These are phyloP conservation scores for Belgica antarctica DNA, from an alignment of 2,888 invertebrate genomes.

Conservation along the genomic window DNA sequence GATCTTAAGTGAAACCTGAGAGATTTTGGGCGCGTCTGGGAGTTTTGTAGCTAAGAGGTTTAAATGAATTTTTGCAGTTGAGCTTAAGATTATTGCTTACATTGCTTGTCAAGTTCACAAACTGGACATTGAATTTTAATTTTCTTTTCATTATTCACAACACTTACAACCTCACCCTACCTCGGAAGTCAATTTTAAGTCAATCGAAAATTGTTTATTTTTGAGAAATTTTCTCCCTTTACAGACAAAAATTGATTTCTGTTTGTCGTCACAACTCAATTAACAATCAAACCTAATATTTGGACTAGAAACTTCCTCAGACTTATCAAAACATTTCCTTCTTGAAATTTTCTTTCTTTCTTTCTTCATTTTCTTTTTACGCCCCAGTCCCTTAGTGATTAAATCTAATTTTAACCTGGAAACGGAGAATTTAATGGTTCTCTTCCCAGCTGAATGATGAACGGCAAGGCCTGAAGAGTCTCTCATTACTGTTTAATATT, in stretches of 20 bases:
- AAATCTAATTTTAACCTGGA: constrained; percentile 13
- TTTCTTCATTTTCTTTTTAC: neutral
- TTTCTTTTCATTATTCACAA: too few species aligned
- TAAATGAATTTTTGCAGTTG: too few species aligned
- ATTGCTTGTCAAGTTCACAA: too few species aligned
- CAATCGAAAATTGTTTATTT: constrained; percentile 28
- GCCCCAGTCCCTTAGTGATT: neutral
- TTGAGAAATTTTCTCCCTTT: neutral
- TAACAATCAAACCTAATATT: constrained; percentile 8
- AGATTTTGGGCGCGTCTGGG: too few species aligned
- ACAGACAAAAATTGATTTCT: neutral
- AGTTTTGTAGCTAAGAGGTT: too few species aligned
- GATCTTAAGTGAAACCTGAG: too few species aligned
- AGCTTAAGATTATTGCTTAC: too few species aligned
- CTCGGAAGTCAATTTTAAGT: too few species aligned
- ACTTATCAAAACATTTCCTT: constrained; percentile 9
- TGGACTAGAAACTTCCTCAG: neutral
- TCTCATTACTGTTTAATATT: constrained; percentile 13
- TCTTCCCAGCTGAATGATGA: constrained; percentile 1
- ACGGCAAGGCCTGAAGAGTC: neutral
- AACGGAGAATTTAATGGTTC: constrained; percentile 13
- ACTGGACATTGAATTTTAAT: too few species aligned
- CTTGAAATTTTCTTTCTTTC: neutral
- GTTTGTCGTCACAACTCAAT: constrained; percentile 11
- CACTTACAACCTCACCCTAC: too few species aligned